Evolutionary conservation across 2,888 invertebrate species (phyloP).

Genomic region (Urechis unicinctus): DNA sequence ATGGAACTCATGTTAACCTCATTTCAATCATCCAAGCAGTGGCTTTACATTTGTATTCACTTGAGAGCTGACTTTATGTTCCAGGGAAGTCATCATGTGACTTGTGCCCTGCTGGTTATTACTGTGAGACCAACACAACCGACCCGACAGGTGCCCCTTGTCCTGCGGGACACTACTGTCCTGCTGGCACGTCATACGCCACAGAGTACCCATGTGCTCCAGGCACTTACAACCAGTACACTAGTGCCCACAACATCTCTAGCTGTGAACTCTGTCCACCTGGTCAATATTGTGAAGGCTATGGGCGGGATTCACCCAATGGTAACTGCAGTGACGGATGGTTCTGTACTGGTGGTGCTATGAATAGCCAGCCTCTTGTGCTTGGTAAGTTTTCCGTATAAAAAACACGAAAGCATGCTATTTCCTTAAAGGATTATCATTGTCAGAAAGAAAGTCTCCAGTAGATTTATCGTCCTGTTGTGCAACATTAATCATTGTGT

Average conservation of each 20-base stretch:
- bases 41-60: no score
- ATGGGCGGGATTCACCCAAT: conserved; percentile 25
- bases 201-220: conserved; percentile 33
- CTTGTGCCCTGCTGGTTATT: conserved; percentile 37
- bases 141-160: conserved; percentile 24
- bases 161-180: conserved; percentile 25
- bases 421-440: no score
- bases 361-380: neutral
- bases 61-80: no score
- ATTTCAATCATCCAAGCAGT: neutral
- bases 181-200: conserved; percentile 29
- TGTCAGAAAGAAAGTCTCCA: no score
- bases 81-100: conserved; percentile 33
- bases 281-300: conserved; percentile 36
- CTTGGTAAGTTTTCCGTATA: neutral
- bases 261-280: conserved; percentile 37
- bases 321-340: conserved; percentile 40
- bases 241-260: conserved; percentile 20
- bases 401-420: neutral
- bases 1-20: neutral
- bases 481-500: no score
- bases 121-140: conserved; percentile 33
- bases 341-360: conserved; percentile 29
- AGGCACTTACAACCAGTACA: conserved; percentile 37
- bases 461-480: no score